Percentiles rank a stretch among this genome's conserved stretches.
These are phyloP conservation scores for Alexandromys fortis DNA, from an alignment of 2,113 vertebrate genomes.

Conservation along the genomic window DNA sequence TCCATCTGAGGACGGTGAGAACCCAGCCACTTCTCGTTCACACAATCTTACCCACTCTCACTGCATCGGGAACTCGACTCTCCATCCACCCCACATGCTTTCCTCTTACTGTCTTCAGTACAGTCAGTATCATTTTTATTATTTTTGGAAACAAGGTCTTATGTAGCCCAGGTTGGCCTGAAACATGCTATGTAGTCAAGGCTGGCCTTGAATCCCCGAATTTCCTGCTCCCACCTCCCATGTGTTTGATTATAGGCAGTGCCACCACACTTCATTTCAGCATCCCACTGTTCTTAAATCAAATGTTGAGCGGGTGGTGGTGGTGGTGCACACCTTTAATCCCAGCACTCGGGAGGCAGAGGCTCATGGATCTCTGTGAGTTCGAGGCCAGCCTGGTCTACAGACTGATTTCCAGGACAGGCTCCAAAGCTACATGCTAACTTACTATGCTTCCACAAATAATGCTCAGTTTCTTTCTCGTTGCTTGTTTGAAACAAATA, in stretches of 20 bases:
- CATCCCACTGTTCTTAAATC: conserved; percentile 10
- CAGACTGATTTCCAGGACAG: too few relatives aligned
- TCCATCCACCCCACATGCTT: neutral
- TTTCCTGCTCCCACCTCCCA: neutral
- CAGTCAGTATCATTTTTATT: neutral
- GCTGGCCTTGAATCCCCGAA: neutral
- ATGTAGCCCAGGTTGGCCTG: neutral
- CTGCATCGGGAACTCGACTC: neutral
- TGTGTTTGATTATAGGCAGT: neutral
- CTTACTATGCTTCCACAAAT: neutral
- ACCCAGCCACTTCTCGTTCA: neutral
- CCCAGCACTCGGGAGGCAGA: too few relatives aligned
- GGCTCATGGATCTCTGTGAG: too few relatives aligned
- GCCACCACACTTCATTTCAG: neutral
- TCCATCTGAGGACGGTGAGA: neutral
- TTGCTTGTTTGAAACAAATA: conserved; percentile 18
- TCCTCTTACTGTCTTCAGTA: neutral
- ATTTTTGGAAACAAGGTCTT: neutral
- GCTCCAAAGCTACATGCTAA: neutral
- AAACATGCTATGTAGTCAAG: neutral
- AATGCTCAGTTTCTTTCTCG: neutral
- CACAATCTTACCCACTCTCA: neutral
- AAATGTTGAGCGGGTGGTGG: neutral
- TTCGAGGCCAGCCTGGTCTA: too few relatives aligned
- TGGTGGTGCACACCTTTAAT: too few relatives aligned